Evolutionary conservation across 2,888 invertebrate genomes (phyloP), one percentile per base, ranked within the genome.

Genomic region (Pardosa pseudoannulata): DNA sequence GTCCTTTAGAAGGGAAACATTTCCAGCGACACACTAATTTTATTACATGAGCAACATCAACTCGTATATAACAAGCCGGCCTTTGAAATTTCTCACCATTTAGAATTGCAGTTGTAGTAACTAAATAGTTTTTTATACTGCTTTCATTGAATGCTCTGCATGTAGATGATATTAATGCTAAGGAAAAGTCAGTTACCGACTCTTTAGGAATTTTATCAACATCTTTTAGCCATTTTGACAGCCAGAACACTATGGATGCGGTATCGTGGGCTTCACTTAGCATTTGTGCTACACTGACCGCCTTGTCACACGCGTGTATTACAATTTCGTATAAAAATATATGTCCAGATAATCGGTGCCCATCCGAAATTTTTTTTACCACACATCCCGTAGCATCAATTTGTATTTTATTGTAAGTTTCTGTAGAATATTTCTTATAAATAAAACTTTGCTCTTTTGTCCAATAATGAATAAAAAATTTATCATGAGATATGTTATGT

Each of bases 341-440:
- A 23, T 56, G 56, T 16, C 5, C 23, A 1, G 56, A 56, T 56
- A 5, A 6, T 23, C 23, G 19, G 3, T 11, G 1, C 11, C 3
- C 16, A 3, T 56, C 23, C 16, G 5, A 56, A 3, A 3, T 23
- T 56, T 56, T 23, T n/a, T n/a, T n/a, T n/a, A n/a, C n/a, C n/a
- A n/a, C n/a, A n/a, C n/a, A n/a, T n/a, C n/a, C n/a, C n/a, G 56
- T 56, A 6, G 56, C 56, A 56, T 56, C 56, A 2, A 56, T 56
- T 3, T 56, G 19, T 5, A 56, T 23, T 56, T 56, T 23, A 23
- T 1, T 5, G 23, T 1, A 23, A 23, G 23, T 16, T 3, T 23
- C 23, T 1, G 23, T 5, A 16, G 1, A 56, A 16, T 3, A 56
- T 11, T 56, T 56, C 23, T 56, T 56, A 56, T 56, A 56, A 6